Percentiles rank a stretch among this genome's conserved stretches.
Conservation (phyloP, 2,113 vertebrate genomes). For the Corythornis vintsioides region DNA sequence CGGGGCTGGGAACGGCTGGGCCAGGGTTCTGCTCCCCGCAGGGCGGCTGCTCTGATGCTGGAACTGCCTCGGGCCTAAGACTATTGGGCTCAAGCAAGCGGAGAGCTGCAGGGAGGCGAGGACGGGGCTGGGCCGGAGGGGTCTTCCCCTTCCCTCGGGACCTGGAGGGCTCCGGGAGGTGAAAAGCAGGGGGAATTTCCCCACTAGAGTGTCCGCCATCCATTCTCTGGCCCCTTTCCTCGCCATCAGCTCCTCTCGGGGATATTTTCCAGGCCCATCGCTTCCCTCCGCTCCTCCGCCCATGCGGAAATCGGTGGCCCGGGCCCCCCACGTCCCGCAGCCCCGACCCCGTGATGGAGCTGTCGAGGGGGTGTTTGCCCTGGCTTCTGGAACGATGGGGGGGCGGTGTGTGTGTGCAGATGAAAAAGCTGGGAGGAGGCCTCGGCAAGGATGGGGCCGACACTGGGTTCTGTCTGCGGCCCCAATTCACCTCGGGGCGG, state of each 20-base stretch:
- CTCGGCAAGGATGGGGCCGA: neutral
- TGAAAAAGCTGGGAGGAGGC: neutral
- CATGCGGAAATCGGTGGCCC: fast-evolving
- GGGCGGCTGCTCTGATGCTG: neutral
- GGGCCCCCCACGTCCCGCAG: fast-evolving
- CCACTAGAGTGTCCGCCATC: fast-evolving
- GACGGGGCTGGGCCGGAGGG: neutral
- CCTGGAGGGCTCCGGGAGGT: neutral
- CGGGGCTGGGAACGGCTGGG: neutral
- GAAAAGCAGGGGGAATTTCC: neutral
- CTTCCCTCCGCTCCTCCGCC: neutral
- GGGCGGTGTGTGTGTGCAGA: too few species aligned
- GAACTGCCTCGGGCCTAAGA: neutral
- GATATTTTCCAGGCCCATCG: neutral
- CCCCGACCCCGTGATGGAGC: neutral
- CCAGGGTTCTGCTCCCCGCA: neutral
- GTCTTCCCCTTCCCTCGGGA: neutral
- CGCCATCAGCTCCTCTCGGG: neutral
- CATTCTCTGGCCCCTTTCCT: too few species aligned
- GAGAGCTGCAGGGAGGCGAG: neutral
- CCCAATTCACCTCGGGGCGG: neutral
- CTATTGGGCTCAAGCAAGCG: neutral
- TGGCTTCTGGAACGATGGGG: too few species aligned
- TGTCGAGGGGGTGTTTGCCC: neutral
- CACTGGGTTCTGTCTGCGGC: neutral